Percentiles rank a stretch among this genome's conserved stretches.
Conservation (phyloP, 2,113 vertebrate species). For the Heterotilapia buettikoferi region DNA sequence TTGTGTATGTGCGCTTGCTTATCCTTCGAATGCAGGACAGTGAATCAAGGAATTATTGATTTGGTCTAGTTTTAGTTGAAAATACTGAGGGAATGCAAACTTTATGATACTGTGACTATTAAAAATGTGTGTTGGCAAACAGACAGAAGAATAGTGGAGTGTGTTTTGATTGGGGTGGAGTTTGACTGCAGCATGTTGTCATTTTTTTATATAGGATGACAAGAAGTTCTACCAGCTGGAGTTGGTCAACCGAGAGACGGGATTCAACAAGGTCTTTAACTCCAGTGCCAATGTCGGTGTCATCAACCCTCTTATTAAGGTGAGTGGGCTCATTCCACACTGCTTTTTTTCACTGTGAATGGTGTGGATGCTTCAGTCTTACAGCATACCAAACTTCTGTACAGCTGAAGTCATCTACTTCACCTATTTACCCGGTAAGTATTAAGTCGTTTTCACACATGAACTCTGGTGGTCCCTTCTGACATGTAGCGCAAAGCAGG, state of each 20-base stretch:
- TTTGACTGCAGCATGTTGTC: neutral
- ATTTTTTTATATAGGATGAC: slow-evolving; percentile 81
- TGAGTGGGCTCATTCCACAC: slow-evolving; percentile 59
- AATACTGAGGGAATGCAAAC: neutral
- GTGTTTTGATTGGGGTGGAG: neutral
- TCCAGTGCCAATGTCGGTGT: slow-evolving; percentile 94
- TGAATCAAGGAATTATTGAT: fast-evolving
- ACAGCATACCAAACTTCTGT: neutral
- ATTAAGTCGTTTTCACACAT: neutral
- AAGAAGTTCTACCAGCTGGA: slow-evolving; percentile 99
- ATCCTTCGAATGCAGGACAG: neutral
- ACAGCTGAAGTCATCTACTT: neutral
- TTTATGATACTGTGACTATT: neutral
- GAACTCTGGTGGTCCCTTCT: neutral
- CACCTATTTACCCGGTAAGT: neutral
- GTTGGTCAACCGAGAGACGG: slow-evolving; percentile 96
- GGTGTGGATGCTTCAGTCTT: neutral
- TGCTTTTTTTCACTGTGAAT: neutral
- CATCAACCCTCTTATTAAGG: slow-evolving; percentile 97
- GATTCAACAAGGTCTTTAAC: slow-evolving; percentile 98
- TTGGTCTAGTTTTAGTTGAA: fast-evolving
- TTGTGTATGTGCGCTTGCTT: neutral
- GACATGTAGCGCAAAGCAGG: neutral
- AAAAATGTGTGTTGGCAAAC: neutral
- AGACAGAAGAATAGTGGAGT: neutral